phyloP scores from a whole-genome alignment of 2,113 vertebrate genomes.

The Sapayoa aenigma region DNA sequence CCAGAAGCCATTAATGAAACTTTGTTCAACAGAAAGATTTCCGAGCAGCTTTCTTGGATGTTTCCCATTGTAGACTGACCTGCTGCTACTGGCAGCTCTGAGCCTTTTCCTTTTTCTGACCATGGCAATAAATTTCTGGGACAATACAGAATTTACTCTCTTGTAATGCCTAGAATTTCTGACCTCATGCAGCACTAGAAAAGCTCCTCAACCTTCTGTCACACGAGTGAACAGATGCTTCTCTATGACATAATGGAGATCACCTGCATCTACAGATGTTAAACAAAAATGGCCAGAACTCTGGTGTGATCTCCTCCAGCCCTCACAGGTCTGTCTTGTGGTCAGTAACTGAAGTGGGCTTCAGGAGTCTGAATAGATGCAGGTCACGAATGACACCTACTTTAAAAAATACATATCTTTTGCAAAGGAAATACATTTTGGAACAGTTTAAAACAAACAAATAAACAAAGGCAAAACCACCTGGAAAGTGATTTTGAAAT shows the following conservation, averaged over 20 bases:
- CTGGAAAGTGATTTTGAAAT: not conserved
- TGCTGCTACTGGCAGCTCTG: not conserved
- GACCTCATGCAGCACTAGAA: not conserved
- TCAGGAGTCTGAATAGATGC: not conserved
- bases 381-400: not conserved
- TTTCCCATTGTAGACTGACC: not conserved
- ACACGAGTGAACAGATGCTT: not conserved
- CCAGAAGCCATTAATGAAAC: not conserved
- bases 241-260: rapidly evolving
- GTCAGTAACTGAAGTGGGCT: not conserved
- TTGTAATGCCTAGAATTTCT: not conserved
- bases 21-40: not conserved
- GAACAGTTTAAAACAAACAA: not conserved
- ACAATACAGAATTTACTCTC: not conserved
- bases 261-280: not conserved
- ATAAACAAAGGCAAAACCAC: not conserved
- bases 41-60: not conserved
- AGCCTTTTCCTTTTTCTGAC: not conserved
- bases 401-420: not conserved
- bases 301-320: not conserved
- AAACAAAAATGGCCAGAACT: not conserved
- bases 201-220: not conserved
- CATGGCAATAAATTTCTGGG: not conserved
- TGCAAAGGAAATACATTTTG: not conserved
- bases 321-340: not conserved